A percentile compares a stretch with the other conserved stretches of the same genome.
These are phyloP conservation scores for Perodicticus potto DNA, from an alignment of 2,797 vertebrate species.

Conservation along the genomic window DNA sequence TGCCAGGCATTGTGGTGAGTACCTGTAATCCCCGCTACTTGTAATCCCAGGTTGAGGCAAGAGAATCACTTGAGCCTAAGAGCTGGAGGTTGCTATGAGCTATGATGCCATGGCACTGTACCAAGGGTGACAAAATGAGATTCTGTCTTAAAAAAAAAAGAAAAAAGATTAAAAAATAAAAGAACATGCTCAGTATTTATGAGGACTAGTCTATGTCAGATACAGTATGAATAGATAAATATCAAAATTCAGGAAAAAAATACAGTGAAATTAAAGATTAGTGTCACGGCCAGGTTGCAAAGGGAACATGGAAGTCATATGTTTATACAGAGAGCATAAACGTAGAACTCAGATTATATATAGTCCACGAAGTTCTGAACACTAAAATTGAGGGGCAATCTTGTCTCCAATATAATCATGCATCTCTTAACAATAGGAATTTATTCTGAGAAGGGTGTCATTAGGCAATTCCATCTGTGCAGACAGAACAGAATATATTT, in stretches of 20 bases:
- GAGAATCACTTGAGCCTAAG: too few species aligned
- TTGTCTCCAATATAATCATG: not conserved
- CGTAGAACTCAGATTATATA: not conserved
- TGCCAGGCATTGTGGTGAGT: too few species aligned
- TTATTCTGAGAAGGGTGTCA: not conserved
- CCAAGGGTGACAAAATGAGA: too few species aligned
- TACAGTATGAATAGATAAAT: not conserved
- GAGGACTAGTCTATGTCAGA: not conserved
- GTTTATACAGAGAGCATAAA: not conserved
- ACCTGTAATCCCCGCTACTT: too few species aligned
- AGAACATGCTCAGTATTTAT: not conserved
- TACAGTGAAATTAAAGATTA: not conserved
- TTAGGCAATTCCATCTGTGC: too few species aligned
- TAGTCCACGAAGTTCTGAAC: not conserved
- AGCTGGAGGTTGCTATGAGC: too few species aligned
- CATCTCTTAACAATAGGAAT: not conserved
- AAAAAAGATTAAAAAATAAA: not conserved
- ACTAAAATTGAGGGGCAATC: not conserved
- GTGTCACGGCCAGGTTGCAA: not conserved
- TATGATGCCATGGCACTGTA: too few species aligned
- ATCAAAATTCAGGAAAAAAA: not conserved
- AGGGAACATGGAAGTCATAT: not conserved
- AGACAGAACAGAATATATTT: not conserved
- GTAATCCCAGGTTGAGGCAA: too few species aligned
- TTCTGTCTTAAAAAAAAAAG: too few species aligned